Percentiles rank a stretch among this genome's conserved stretches.
phyloP scores from a whole-genome alignment of 2,113 vertebrate species.

The Blennius ocellaris region DNA sequence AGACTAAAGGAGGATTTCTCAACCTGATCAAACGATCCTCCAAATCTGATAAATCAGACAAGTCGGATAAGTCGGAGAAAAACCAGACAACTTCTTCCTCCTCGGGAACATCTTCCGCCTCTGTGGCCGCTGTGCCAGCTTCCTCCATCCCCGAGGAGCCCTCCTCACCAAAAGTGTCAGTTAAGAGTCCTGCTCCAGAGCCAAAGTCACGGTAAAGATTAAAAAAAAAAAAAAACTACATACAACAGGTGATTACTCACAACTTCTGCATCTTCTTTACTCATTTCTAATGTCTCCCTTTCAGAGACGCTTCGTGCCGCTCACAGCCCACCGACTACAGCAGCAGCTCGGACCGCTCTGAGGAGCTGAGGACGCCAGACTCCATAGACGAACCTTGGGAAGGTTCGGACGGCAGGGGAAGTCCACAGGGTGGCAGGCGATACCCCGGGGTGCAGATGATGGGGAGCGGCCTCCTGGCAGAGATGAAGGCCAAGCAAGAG shows the following conservation, averaged over 20 bases:
- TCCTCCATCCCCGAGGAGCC: slow-evolving; percentile 84
- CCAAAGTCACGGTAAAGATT: slow-evolving; percentile 66
- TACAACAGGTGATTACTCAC: no score
- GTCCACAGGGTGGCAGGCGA: slow-evolving; percentile 89
- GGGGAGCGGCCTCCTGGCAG: slow-evolving; percentile 92
- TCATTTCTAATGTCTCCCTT: neutral
- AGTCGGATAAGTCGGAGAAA: slow-evolving; percentile 73
- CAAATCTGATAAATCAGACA: slow-evolving; percentile 86
- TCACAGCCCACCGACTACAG: slow-evolving; percentile 79
- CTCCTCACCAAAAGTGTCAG: slow-evolving; percentile 83
- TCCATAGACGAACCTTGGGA: slow-evolving; percentile 89
- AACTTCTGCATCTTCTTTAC: neutral
- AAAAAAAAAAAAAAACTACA: no score
- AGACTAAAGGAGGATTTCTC: slow-evolving; percentile 94
- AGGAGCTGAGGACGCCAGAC: slow-evolving; percentile 91
- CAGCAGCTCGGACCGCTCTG: slow-evolving; percentile 85
- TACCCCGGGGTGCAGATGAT: slow-evolving; percentile 92
- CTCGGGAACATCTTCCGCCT: slow-evolving; percentile 44
- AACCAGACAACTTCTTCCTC: slow-evolving; percentile 64
- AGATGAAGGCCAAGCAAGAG: slow-evolving; percentile 99
- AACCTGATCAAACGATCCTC: slow-evolving; percentile 93
- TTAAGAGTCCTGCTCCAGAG: slow-evolving; percentile 84
- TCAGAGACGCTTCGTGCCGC: slow-evolving; percentile 69
- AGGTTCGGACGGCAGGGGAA: slow-evolving; percentile 82
- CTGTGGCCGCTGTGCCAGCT: slow-evolving; percentile 20